Percentiles rank a stretch among this genome's conserved stretches.
phyloP scores from a whole-genome alignment of 2,113 vertebrate genomes.

The Australoheros scitulus region DNA sequence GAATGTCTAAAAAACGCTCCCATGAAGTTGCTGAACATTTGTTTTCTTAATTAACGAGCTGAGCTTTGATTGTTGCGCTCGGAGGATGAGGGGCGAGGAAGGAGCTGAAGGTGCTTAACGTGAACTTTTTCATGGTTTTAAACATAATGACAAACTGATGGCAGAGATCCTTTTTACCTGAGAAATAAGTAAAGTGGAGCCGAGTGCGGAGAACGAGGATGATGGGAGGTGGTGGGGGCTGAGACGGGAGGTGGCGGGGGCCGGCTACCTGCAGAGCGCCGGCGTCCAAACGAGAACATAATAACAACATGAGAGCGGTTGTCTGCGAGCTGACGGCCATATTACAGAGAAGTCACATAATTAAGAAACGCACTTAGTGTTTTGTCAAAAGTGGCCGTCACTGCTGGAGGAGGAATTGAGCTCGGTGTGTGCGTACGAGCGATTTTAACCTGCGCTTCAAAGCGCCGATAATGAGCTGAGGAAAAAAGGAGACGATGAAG shows the following conservation, averaged over 20 bases:
- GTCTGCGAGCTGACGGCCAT: conserved; percentile 77
- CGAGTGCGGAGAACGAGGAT: background rate
- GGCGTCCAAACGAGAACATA: conserved; percentile 77
- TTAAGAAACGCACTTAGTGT: conserved; percentile 79
- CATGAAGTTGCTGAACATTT: conserved; percentile 76
- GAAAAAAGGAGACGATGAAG: background rate
- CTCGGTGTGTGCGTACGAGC: background rate
- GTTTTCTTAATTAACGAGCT: conserved; percentile 74
- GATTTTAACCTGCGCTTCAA: background rate
- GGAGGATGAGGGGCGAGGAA: conserved; percentile 48
- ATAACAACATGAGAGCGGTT: conserved; percentile 74
- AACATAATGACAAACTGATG: conserved; percentile 24
- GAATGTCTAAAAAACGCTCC: conserved; percentile 18
- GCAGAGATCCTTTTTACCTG: background rate
- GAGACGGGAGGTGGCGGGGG: background rate
- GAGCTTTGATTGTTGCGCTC: conserved; percentile 41
- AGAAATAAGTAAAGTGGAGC: background rate
- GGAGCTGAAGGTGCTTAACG: background rate
- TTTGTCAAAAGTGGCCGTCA: conserved; percentile 80
- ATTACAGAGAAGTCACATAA: conserved; percentile 79
- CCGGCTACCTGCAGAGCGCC: conserved; percentile 77
- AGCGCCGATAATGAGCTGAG: conserved; percentile 70
- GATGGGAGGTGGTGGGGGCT: conserved; percentile 9
- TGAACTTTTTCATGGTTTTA: background rate
- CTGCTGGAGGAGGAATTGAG: conserved; percentile 57